phyloP scores from a whole-genome alignment of 1,140 invertebrate species.

The Brachionus asplanchnoidis region DNA sequence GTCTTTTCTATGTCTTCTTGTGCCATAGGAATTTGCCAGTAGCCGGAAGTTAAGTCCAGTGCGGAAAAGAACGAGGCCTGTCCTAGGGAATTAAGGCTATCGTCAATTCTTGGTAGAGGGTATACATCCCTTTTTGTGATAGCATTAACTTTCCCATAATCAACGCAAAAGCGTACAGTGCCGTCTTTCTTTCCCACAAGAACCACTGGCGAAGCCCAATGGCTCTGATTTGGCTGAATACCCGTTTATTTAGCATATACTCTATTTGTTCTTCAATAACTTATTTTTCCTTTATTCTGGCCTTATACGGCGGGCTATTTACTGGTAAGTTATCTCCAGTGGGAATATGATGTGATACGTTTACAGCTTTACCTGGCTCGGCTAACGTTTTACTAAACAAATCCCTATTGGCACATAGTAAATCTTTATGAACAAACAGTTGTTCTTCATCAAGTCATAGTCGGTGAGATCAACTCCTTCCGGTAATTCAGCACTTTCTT shows the following conservation, averaged over 20 bases:
- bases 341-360: too few species aligned
- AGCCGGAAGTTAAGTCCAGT: not conserved
- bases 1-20: constrained; percentile 32
- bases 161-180: too few species aligned
- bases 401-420: too few species aligned
- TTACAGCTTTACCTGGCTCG: too few species aligned
- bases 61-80: too few species aligned
- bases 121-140: constrained; percentile 39
- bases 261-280: constrained; percentile 3
- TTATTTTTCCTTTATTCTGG: not conserved
- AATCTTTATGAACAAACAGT: too few species aligned
- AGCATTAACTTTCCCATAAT: too few species aligned
- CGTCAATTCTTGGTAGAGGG: constrained; percentile 43
- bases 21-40: not conserved
- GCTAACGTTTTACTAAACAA: too few species aligned
- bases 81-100: constrained; percentile 42
- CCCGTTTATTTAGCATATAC: constrained; percentile 40
- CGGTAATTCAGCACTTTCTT: too few species aligned
- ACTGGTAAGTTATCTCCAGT: constrained; percentile 13
- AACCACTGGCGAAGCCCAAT: constrained; percentile 34
- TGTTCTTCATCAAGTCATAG: too few species aligned
- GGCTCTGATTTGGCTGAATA: constrained; percentile 42
- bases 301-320: not conserved
- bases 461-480: too few species aligned
- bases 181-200: constrained; percentile 40